Evolutionary conservation across 2,113 vertebrate genomes (phyloP), one percentile per base, ranked within the genome.

Genomic region (Chaenogobius annularis): DNA sequence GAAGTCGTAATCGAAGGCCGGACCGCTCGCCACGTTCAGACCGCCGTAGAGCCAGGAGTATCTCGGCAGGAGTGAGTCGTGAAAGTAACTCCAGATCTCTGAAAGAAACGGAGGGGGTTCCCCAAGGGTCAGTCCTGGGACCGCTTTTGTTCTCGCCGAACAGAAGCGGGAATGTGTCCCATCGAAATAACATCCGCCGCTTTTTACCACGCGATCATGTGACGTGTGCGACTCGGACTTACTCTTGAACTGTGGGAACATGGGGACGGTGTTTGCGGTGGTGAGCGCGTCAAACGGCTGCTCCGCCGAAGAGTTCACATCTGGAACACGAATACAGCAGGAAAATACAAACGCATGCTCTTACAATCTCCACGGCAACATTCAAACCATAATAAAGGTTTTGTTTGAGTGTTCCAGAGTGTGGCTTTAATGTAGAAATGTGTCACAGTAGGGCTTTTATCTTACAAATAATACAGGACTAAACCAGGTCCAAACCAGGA

Each of bases 231-330:
- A 89, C 97, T 98, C 75, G 0, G 67, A 19, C 59, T n/a, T n/a
- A n/a, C 97, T 93, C 87, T 85, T 92, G 69, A 98, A 99, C 73
- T 85, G 91, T 1, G 63, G 71, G 79, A 94, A 96, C 95, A 97
- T 95, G 2, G 96, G 96, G 52, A 95, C 93, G 56, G 96, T 89
- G 54, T 99, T 98, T 82, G 94, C 96, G 70, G 93, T 95, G 54
- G 95, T 87, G 68, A 99, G 89, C 47, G 94, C 94, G 63, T 98
- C 98, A 59, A 90, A 95, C 77, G 93, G 93, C 74, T 92, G 91
- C 11, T 87, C 8, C 8, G 0, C 79, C 26, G 90, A 90, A 31
- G 43, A 78, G 54, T 62, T 95, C 26, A 94, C 91, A 66, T 89
- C 97, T 98, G 76, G 0, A 68, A n/a, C 59, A n/a, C n/a, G n/a